Percentiles rank a stretch among this genome's conserved stretches.
These are phyloP conservation scores for Drosophila eugracilis DNA, from an alignment of 1,140 invertebrate species.

Conservation along the genomic window DNA sequence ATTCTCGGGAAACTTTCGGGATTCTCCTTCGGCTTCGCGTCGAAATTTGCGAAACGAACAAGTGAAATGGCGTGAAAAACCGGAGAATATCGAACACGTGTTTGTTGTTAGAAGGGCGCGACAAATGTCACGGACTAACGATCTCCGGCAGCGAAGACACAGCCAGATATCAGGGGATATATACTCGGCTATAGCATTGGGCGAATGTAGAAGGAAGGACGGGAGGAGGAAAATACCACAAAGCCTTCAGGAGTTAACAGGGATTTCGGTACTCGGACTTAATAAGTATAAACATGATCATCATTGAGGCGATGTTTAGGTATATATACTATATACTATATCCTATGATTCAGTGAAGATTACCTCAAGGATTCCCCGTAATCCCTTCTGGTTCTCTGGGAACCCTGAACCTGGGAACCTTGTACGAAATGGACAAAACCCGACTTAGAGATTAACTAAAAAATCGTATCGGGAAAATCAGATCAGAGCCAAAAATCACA, in stretches of 20 bases:
- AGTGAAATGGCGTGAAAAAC: conserved; percentile 58
- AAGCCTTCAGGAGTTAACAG: neutral
- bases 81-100: conserved; percentile 47
- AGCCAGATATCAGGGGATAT: neutral
- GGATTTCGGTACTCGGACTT: neutral
- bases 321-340: no score
- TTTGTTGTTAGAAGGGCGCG: conserved; percentile 52
- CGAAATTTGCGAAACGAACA: conserved; percentile 52
- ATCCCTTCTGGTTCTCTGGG: neutral
- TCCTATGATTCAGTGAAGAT: neutral
- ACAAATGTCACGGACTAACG: conserved; percentile 58
- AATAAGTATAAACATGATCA: conserved; percentile 19
- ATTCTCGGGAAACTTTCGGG: conserved; percentile 31
- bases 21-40: conserved; percentile 26
- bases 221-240: neutral
- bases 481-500: conserved; percentile 29
- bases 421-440: conserved; percentile 10
- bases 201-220: neutral
- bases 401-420: conserved; percentile 6
- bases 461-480: conserved; percentile 68
- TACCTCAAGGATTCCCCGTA: neutral
- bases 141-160: conserved; percentile 15
- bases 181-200: neutral
- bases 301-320: conserved; percentile 3
- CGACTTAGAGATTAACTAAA: conserved; percentile 26